Percentiles rank a stretch among this genome's conserved stretches.
Conservation (phyloP, 2,797 vertebrate genomes). For the Amblyopsis hoosieri region DNA sequence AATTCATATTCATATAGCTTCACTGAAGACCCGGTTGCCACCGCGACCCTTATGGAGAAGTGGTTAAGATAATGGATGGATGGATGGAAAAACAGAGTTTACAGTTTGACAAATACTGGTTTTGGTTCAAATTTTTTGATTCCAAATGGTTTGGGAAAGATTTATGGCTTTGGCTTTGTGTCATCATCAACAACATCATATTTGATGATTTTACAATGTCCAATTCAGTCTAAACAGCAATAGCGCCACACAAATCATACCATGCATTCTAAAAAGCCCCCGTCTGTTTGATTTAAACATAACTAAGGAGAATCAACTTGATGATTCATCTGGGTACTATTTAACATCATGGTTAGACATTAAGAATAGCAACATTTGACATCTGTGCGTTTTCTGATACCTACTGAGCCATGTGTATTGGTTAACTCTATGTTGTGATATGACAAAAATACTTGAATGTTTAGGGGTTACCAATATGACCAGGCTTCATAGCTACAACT, state of each 20-base stretch:
- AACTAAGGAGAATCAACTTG: no score
- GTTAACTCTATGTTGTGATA: constrained; percentile 72
- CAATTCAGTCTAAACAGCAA: no score
- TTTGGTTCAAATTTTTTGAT: constrained; percentile 36
- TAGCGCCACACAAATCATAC: no score
- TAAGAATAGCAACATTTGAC: constrained; percentile 23
- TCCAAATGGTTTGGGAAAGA: constrained; percentile 23
- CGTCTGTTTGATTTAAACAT: no score
- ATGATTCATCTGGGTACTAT: constrained; percentile 25
- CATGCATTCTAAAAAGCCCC: no score
- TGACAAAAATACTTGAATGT: constrained; percentile 79
- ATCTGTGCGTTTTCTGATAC: constrained; percentile 36
- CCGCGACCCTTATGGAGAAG: no score
- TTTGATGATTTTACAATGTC: no score
- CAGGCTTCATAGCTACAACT: constrained; percentile 34
- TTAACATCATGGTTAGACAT: constrained; percentile 28
- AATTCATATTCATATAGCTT: no score
- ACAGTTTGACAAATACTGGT: constrained; percentile 12
- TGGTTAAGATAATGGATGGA: no score
- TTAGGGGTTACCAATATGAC: constrained; percentile 58
- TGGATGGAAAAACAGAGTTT: constrained; percentile 6
- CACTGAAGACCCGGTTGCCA: no score
- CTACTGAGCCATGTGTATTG: constrained; percentile 47
- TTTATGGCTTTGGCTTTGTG: constrained; percentile 31
- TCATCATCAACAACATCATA: no score